These are phyloP conservation scores for Ips typographus DNA, from an alignment of 1,140 invertebrate species.

Conservation along the genomic window DNA sequence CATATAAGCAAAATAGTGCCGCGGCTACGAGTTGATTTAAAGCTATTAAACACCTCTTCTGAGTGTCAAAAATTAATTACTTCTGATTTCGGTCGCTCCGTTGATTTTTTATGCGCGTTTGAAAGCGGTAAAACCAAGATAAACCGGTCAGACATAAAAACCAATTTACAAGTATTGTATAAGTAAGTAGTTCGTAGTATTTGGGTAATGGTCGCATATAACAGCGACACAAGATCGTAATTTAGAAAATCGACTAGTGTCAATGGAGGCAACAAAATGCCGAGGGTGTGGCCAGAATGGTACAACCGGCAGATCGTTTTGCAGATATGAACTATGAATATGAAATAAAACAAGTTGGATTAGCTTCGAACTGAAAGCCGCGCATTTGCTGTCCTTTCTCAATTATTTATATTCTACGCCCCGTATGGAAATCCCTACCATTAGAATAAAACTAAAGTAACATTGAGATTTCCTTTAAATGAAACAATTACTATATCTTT, in stretches of 20 bases:
- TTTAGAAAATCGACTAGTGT: constrained; percentile 35
- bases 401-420: no score
- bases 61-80: constrained; percentile 26
- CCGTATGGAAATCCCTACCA: no score
- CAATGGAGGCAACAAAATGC: constrained; percentile 33
- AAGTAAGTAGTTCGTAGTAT: constrained; percentile 37
- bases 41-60: constrained; percentile 8
- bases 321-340: constrained; percentile 33
- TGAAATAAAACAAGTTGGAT: constrained; percentile 34
- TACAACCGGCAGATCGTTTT: constrained; percentile 23
- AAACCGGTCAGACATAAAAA: constrained; percentile 27
- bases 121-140: neutral
- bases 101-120: no score
- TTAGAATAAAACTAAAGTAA: no score
- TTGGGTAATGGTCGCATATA: constrained; percentile 35
- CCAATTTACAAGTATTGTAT: constrained; percentile 35
- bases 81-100: no score
- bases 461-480: no score
- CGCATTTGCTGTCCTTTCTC: no score
- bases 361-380: neutral
- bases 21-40: constrained; percentile 15
- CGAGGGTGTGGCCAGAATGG: constrained; percentile 25
- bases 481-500: no score
- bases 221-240: constrained; percentile 33
- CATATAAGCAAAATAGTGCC: constrained; percentile 14